Evolutionary conservation across 2,113 vertebrate genomes (phyloP).

Genomic region (Mustelus asterias): DNA sequence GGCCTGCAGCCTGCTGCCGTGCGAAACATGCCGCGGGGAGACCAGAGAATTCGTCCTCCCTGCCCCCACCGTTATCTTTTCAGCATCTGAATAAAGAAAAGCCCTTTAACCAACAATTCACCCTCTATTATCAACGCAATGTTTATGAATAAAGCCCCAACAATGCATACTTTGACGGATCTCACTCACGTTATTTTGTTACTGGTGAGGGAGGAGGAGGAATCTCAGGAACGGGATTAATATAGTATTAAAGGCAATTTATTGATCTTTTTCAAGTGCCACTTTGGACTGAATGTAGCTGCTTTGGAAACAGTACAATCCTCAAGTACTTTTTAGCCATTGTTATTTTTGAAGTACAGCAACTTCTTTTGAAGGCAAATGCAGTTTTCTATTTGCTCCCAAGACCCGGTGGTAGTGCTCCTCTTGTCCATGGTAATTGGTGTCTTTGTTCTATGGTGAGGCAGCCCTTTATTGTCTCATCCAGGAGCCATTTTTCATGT

Average conservation of each 20-base stretch:
- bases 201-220: not conserved
- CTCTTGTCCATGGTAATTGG: not conserved
- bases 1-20: too few species aligned
- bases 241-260: not conserved
- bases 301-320: not conserved
- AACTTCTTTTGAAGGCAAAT: not conserved
- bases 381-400: not conserved
- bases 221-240: not conserved
- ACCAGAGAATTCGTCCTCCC: too few species aligned
- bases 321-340: not conserved
- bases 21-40: too few species aligned
- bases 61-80: too few species aligned
- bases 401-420: not conserved
- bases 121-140: not conserved
- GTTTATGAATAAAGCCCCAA: too few species aligned
- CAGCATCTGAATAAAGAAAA: not conserved
- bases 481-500: not conserved
- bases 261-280: not conserved
- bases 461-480: not conserved
- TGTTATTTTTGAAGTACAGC: not conserved
- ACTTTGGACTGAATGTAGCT: not conserved
- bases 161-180: too few species aligned
- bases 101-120: not conserved
- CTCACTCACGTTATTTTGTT: too few species aligned
- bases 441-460: not conserved